Conservation (phyloP, 2,797 vertebrate species). For the Rhinoraja longicauda region DNA sequence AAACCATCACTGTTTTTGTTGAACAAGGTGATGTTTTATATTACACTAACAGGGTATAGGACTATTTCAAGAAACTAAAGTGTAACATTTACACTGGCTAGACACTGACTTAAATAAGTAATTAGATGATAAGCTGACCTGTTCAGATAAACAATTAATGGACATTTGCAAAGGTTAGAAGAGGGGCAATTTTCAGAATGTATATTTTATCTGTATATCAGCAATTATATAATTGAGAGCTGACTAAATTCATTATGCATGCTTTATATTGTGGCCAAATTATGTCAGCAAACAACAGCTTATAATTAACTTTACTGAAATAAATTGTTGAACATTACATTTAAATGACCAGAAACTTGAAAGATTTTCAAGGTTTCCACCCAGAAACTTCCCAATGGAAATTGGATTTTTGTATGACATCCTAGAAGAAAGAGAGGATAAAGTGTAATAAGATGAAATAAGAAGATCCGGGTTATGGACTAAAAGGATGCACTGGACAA, state of each 20-base stretch:
- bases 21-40: neutral
- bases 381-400: neutral
- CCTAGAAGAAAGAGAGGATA: too few species aligned
- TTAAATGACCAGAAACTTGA: neutral
- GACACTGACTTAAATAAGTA: constrained; percentile 29
- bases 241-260: neutral
- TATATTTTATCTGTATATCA: neutral
- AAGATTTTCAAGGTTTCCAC: neutral
- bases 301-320: neutral
- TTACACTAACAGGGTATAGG: neutral
- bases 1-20: neutral
- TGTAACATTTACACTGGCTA: constrained; percentile 6
- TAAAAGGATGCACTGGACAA: too few species aligned
- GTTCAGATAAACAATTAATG: neutral
- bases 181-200: neutral
- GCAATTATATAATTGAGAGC: neutral
- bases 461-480: too few species aligned
- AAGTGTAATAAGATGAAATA: too few species aligned
- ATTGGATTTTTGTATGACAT: neutral
- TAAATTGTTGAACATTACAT: neutral
- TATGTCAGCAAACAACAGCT: neutral
- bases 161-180: neutral
- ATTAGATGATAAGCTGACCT: constrained; percentile 11
- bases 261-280: neutral
- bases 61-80: constrained; percentile 3